Percentiles rank a stretch among this genome's conserved stretches.
Evolutionary conservation across 2,113 vertebrate species (phyloP).

Genomic region (Bufo gargarizans): DNA sequence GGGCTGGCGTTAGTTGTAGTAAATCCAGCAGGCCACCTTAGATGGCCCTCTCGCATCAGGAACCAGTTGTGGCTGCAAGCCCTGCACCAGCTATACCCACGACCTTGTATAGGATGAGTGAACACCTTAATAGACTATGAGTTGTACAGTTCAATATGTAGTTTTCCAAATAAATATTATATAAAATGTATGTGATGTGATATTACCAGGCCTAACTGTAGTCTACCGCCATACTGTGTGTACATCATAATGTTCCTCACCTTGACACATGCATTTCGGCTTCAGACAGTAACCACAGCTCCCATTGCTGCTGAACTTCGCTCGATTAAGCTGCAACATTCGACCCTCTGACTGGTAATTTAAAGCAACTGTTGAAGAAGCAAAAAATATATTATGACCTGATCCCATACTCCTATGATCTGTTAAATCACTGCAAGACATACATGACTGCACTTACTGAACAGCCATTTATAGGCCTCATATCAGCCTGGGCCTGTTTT

Average conservation of each 20-base stretch:
- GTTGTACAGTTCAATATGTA: background rate
- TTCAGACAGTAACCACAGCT: slow-evolving; percentile 96
- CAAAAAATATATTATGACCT: background rate
- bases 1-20: too few relatives aligned
- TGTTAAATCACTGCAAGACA: background rate
- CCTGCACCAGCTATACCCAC: too few relatives aligned
- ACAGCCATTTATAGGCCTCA: background rate
- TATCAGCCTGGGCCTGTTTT: background rate
- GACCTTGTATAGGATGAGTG: background rate
- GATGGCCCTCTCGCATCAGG: too few relatives aligned
- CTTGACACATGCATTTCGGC: slow-evolving; percentile 91
- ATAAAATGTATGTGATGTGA: background rate
- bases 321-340: slow-evolving; percentile 93
- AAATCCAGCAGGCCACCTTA: too few relatives aligned
- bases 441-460: background rate
- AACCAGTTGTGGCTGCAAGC: too few relatives aligned
- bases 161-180: background rate
- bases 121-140: background rate
- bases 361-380: slow-evolving; percentile 81
- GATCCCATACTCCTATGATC: too few relatives aligned
- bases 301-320: slow-evolving; percentile 94
- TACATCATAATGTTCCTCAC: slow-evolving; percentile 67
- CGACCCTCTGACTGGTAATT: slow-evolving; percentile 98
- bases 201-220: background rate
- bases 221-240: background rate